These are phyloP conservation scores for Anarsia innoxiella DNA, from an alignment of 2,888 invertebrate species.

Conservation along the genomic window DNA sequence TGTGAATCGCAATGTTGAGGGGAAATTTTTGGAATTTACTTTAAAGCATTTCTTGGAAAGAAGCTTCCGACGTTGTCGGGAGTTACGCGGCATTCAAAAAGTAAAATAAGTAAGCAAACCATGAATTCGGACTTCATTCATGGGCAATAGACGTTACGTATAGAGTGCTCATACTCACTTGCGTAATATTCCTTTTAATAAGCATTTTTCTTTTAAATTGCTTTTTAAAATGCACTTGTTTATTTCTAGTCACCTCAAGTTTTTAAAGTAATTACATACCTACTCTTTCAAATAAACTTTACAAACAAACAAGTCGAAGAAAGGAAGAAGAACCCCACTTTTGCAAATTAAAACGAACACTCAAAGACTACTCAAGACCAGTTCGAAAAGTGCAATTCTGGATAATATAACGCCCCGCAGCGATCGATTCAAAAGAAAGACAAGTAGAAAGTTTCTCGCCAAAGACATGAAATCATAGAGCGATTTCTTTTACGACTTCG, in stretches of 20 bases:
- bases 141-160: no score
- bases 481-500: constrained; percentile 75
- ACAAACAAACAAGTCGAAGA: no score
- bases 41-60: constrained; percentile 60
- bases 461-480: constrained; percentile 73
- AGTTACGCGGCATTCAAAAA: constrained; percentile 46
- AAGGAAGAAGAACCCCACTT: background rate
- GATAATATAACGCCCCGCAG: constrained; percentile 37
- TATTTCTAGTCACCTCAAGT: no score
- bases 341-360: constrained; percentile 17
- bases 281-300: no score
- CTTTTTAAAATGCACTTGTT: no score
- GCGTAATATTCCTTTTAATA: no score
- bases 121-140: constrained; percentile 13
- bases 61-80: constrained; percentile 50
- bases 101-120: constrained; percentile 34
- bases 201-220: no score
- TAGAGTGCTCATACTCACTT: no score
- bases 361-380: constrained; percentile 12
- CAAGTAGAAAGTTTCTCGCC: constrained; percentile 65
- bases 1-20: constrained; percentile 55
- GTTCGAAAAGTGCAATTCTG: constrained; percentile 29
- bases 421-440: constrained; percentile 59
- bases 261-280: no score
- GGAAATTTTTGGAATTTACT: constrained; percentile 66